These are phyloP conservation scores for Agonum fuliginosum DNA, from an alignment of 2,888 invertebrate species.

Conservation along the genomic window DNA sequence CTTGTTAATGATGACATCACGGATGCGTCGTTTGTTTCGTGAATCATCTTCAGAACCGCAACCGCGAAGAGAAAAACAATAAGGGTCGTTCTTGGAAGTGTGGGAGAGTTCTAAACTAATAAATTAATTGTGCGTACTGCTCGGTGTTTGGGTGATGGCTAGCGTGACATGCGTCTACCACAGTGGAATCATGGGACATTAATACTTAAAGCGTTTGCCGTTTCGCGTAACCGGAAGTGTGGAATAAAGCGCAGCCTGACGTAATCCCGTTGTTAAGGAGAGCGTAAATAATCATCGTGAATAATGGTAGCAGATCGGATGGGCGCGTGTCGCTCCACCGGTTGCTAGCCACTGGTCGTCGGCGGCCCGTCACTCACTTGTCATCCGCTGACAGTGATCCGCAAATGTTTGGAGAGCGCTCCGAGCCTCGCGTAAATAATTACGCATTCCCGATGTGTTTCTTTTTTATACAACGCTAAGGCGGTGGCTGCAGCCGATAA, in stretches of 20 bases:
- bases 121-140: conserved; percentile 32
- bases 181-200: conserved; percentile 46
- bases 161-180: conserved; percentile 39
- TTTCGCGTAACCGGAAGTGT: conserved; percentile 51
- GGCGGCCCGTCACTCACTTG: conserved; percentile 66
- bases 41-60: conserved; percentile 42
- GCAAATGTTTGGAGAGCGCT: conserved; percentile 66
- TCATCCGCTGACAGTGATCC: conserved; percentile 66
- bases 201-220: conserved; percentile 42
- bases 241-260: conserved; percentile 47
- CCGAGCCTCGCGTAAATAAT: conserved; percentile 65
- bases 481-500: conserved; percentile 30
- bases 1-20: conserved; percentile 60
- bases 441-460: conserved; percentile 60
- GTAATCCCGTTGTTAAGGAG: conserved; percentile 55
- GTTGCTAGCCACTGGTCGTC: conserved; percentile 64
- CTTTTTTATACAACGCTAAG: conserved; percentile 48
- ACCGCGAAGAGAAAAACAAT: conserved; percentile 27
- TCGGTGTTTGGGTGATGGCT: conserved; percentile 13
- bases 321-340: conserved; percentile 60
- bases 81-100: neutral
- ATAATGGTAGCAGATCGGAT: conserved; percentile 55
- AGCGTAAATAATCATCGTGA: conserved; percentile 59
- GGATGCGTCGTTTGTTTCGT: conserved; percentile 44
- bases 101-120: neutral